These are phyloP conservation scores for Kryphioiulus occultus DNA, from an alignment of 2,888 invertebrate genomes.

Conservation along the genomic window DNA sequence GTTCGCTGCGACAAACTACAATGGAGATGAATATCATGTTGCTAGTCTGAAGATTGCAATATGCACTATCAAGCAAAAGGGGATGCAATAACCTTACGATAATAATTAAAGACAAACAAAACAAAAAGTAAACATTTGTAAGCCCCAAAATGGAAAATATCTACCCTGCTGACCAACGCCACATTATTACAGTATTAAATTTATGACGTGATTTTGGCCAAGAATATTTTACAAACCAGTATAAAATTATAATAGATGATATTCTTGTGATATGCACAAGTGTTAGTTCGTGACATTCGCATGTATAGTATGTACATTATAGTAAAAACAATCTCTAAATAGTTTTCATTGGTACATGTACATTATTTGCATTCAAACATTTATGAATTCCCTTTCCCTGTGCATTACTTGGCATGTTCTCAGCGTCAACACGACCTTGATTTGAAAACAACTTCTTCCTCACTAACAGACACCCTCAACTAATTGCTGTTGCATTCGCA, in stretches of 20 bases:
- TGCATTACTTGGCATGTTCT: neutral
- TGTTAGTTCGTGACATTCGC: no score
- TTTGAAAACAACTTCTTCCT: neutral
- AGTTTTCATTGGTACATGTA: neutral
- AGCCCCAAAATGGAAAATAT: no score
- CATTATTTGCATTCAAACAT: neutral
- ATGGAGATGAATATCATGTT: neutral
- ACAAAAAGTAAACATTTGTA: neutral
- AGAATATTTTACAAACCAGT: no score
- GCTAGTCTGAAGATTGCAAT: neutral
- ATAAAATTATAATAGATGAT: no score
- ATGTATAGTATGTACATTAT: no score
- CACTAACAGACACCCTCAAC: neutral
- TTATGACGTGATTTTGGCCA: no score
- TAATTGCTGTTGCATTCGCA: neutral
- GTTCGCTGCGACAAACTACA: neutral
- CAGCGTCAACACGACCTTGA: neutral
- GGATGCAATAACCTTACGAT: constrained; percentile 9
- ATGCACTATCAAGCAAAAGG: neutral
- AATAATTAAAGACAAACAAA: no score
- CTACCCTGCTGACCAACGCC: neutral
- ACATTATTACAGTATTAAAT: neutral
- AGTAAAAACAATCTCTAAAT: neutral
- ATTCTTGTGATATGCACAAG: no score
- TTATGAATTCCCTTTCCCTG: neutral